Evolutionary conservation across 2,888 invertebrate species (phyloP).

Genomic region (Ceratothoa steindachneri): DNA sequence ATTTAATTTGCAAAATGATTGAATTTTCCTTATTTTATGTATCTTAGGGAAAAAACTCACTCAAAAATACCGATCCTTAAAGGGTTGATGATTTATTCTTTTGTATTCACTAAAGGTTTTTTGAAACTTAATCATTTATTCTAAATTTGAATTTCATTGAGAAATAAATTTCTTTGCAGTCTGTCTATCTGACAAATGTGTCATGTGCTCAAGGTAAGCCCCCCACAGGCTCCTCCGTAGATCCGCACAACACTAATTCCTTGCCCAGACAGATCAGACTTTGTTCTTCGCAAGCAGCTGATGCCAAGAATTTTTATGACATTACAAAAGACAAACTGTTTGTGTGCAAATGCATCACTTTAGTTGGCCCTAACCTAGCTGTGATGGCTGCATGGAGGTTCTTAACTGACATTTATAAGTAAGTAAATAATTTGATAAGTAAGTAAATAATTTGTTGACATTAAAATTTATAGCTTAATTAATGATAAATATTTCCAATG

Average conservation of each 20-base stretch:
- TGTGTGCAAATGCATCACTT: conserved; percentile 90
- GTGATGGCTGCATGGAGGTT: conserved; percentile 80
- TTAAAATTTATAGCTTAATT: conserved; percentile 48
- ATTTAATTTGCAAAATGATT: too few species aligned
- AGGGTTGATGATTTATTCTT: too few species aligned
- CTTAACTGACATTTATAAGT: conserved; percentile 81
- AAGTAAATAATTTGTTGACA: not conserved
- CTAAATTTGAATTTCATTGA: not conserved
- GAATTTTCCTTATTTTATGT: too few species aligned
- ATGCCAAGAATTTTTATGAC: conserved; percentile 81
- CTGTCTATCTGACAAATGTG: conserved; percentile 46
- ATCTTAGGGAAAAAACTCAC: too few species aligned
- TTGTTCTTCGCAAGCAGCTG: conserved; percentile 50
- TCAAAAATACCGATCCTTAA: too few species aligned
- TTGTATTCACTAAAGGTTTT: not conserved
- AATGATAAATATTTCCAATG: too few species aligned
- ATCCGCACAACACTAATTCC: conserved; percentile 61
- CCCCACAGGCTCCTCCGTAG: not conserved
- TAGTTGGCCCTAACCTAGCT: conserved; percentile 87
- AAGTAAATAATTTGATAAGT: conserved; percentile 49
- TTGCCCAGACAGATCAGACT: conserved; percentile 85
- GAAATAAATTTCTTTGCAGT: conserved; percentile 22
- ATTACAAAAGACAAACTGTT: conserved; percentile 87
- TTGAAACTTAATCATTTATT: not conserved
- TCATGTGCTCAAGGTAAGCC: conserved; percentile 28